Evolutionary conservation across 2,113 vertebrate species (phyloP).

Genomic region (Xiphophorus maculatus): DNA sequence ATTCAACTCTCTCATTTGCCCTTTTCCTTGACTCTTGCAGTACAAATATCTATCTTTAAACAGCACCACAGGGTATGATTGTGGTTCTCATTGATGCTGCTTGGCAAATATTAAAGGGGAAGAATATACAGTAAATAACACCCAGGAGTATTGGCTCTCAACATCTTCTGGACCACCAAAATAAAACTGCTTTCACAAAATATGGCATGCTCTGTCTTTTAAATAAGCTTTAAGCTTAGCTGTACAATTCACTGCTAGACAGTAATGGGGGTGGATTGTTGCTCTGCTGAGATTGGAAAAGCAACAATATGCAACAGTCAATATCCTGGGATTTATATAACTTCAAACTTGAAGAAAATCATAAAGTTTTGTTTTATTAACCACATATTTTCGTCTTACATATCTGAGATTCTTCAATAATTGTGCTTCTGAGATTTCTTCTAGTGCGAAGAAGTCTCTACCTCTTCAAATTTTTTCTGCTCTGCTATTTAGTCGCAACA

Average conservation of each 20-base stretch:
- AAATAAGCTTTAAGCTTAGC: constrained; percentile 56
- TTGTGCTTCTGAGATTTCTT: not conserved
- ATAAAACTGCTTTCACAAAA: constrained; percentile 27
- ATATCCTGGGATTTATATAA: constrained; percentile 42
- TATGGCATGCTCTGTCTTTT: constrained; percentile 41
- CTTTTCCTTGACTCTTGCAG: not conserved
- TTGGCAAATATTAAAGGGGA: constrained; percentile 20
- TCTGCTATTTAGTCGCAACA: not conserved
- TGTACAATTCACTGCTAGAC: constrained; percentile 15
- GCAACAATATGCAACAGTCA: constrained; percentile 24
- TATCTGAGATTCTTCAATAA: constrained; percentile 8
- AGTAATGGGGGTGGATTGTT: constrained; percentile 47
- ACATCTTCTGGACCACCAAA: constrained; percentile 25
- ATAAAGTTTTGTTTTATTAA: not conserved
- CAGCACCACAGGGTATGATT: not conserved
- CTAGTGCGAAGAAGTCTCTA: not conserved
- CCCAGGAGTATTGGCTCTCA: constrained; percentile 20
- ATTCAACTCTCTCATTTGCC: not conserved
- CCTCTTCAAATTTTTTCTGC: not conserved
- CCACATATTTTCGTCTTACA: constrained; percentile 3
- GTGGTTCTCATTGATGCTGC: not conserved
- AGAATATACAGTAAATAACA: constrained; percentile 17
- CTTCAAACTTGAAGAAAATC: constrained; percentile 15
- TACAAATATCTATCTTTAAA: constrained; percentile 2
- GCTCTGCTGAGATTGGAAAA: constrained; percentile 28